Evolutionary conservation across 2,113 vertebrate species (phyloP).

Genomic region (Poecile atricapillus): DNA sequence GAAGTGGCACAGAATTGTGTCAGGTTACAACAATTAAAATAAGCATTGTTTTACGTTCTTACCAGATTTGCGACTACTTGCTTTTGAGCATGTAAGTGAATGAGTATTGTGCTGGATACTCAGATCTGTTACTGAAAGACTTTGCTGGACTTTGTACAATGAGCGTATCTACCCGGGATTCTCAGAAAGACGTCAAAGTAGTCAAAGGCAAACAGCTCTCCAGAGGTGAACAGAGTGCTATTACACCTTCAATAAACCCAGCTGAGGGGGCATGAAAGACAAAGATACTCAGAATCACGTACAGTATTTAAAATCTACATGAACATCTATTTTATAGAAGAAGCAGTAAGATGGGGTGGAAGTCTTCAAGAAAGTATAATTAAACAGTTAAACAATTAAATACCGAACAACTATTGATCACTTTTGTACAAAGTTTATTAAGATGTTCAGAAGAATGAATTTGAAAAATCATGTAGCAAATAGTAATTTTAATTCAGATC

Average conservation of each 20-base stretch:
- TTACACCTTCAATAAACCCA: background rate
- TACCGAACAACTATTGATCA: background rate
- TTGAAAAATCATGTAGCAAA: constrained; percentile 1
- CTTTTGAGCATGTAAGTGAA: background rate
- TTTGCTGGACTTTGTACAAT: background rate
- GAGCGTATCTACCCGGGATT: background rate
- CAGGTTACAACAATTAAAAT: background rate
- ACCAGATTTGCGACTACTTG: background rate
- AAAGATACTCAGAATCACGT: background rate
- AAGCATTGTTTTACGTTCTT: background rate
- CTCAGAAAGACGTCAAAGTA: background rate
- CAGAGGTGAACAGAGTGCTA: background rate
- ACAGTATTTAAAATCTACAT: background rate
- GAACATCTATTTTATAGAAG: background rate
- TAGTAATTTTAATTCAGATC: background rate
- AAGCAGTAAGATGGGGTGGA: background rate
- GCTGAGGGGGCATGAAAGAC: background rate
- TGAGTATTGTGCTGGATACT: background rate
- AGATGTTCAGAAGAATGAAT: background rate
- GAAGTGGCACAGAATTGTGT: background rate
- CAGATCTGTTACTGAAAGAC: background rate
- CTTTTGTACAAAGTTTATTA: constrained; percentile 56
- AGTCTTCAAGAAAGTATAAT: background rate
- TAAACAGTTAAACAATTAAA: background rate
- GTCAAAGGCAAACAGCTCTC: background rate